A percentile compares a stretch with the other conserved stretches of the same genome.
These are phyloP conservation scores for Ostrea denselamellosa DNA, from an alignment of 1,140 invertebrate genomes.

Conservation along the genomic window DNA sequence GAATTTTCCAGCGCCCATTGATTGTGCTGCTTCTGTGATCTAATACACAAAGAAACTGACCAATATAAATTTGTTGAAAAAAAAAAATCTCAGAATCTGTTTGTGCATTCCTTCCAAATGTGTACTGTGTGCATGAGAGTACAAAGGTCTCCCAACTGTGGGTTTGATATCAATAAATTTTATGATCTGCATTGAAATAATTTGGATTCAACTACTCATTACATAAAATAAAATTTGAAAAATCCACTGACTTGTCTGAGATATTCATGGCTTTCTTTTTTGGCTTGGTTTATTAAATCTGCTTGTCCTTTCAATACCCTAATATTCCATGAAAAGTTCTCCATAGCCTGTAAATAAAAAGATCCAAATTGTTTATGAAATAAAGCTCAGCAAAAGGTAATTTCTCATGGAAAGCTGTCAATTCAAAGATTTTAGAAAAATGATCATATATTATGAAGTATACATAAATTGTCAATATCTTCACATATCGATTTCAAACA, in stretches of 20 bases:
- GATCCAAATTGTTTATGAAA: neutral
- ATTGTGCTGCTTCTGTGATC: constrained; percentile 36
- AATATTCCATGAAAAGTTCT: constrained; percentile 83
- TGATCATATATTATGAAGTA: too few relatives aligned
- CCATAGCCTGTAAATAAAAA: constrained; percentile 73
- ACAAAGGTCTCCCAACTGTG: neutral
- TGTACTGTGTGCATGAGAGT: too few relatives aligned
- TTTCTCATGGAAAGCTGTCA: too few relatives aligned
- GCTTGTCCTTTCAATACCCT: constrained; percentile 82
- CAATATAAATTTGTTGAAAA: neutral
- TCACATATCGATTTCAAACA: too few relatives aligned
- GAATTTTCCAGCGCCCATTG: constrained; percentile 22
- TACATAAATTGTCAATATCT: too few relatives aligned
- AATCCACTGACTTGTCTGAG: constrained; percentile 71
- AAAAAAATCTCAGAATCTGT: neutral
- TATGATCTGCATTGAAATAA: neutral
- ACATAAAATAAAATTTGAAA: neutral
- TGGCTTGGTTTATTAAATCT: constrained; percentile 79
- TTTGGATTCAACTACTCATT: too few relatives aligned
- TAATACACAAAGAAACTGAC: neutral
- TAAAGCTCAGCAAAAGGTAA: neutral
- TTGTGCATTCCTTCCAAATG: neutral
- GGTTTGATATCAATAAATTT: neutral
- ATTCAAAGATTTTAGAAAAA: too few relatives aligned
- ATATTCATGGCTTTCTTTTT: constrained; percentile 74